Evolutionary conservation across 2,797 vertebrate genomes (phyloP).

Genomic region (Tapera naevia): DNA sequence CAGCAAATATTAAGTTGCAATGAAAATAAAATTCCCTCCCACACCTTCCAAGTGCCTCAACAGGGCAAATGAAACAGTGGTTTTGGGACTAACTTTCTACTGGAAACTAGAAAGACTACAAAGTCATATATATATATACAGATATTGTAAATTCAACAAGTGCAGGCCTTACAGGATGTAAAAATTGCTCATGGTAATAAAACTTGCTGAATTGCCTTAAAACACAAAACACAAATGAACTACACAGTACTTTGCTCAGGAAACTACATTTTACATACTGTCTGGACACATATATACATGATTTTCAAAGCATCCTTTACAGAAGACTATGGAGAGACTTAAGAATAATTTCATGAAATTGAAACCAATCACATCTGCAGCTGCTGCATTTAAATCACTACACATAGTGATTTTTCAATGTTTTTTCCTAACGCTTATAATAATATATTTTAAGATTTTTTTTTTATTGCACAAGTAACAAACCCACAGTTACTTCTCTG

Average conservation of each 20-base stretch:
- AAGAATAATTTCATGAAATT: not conserved
- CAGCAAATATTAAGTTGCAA: not conserved
- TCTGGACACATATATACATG: not conserved
- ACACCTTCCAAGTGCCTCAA: not conserved
- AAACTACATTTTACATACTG: not conserved
- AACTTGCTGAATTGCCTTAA: not conserved
- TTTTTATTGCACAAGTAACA: not conserved
- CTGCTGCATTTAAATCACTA: not conserved
- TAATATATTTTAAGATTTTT: not conserved
- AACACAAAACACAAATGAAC: not conserved
- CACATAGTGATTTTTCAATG: not conserved
- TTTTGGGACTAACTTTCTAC: not conserved
- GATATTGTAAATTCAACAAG: not conserved
- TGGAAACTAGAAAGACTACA: constrained; percentile 16
- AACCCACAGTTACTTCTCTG: not conserved
- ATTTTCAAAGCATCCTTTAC: not conserved
- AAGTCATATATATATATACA: not conserved
- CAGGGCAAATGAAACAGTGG: not conserved
- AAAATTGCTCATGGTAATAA: not conserved
- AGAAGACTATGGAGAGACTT: not conserved
- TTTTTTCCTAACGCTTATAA: not conserved
- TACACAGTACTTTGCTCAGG: not conserved
- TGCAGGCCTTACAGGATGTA: not conserved
- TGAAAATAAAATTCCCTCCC: not conserved
- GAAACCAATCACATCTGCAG: not conserved